Evolutionary conservation across 2,888 invertebrate genomes (phyloP), one percentile per base, ranked within the genome.

Genomic region (Sipha maydis): DNA sequence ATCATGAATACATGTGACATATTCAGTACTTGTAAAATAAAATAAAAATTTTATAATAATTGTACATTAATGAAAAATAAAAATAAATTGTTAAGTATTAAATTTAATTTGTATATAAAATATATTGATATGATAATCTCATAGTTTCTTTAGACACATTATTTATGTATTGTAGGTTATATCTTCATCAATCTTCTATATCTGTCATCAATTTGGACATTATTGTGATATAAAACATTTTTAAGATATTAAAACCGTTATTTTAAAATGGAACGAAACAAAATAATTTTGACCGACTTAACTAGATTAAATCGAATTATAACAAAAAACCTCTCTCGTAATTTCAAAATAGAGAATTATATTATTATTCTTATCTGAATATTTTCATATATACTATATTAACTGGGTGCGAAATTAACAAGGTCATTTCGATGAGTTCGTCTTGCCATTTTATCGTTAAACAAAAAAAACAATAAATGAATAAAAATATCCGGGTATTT

Each of bases 381-480:
- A 11, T 71, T 71, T 71, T 31, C 71, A 1, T 75, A 75, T 75
- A 56, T 28, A 82, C 48, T 21, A 25, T 48, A 69, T 73, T 56
- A 21, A 34, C 38, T 31, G 71, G 28, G 73, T 56, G 86, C 56
- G 56, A 79, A 86, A 79, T 54, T n/a, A 86, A 79, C 54, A 54
- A 79, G 38, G 73, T 69, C 77, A 61, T 80, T 56, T 75, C 41
- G 31, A 21, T 28, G 86, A 28, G 41, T 38, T 86, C 71, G 80
- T 75, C 86, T 80, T 80, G 82, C 82, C 82, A 86, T 79, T 71
- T 86, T 78, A 48, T 3, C 48, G n/a, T 48, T n/a, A 14, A 79
- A 69, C 34, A 69, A 77, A 48, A 77, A 48, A 61, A 61, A 48
- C 28, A 56, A 7, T 4, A 54, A 73, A 78, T 71, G 11, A 79